Conservation (phyloP, 2,797 vertebrate genomes). For the Rhincodon typus region DNA sequence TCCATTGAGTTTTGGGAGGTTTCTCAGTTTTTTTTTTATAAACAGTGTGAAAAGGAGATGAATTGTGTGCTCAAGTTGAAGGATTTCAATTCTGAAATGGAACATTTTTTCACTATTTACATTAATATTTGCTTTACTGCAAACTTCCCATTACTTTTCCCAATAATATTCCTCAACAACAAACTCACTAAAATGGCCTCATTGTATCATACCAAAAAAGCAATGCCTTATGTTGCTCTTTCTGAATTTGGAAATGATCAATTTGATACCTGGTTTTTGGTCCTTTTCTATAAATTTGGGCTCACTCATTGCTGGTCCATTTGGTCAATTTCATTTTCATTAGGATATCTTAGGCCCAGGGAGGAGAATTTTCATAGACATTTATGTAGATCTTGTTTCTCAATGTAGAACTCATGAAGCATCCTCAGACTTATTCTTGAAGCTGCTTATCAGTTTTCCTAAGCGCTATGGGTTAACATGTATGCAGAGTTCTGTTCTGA, state of each 20-base stretch:
- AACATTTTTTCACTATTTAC: background rate
- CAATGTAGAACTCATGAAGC: background rate
- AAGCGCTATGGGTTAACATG: background rate
- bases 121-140: background rate
- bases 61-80: background rate
- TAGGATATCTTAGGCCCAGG: background rate
- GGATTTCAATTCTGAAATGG: background rate
- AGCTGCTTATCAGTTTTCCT: background rate
- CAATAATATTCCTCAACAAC: background rate
- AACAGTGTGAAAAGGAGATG: background rate
- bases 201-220: background rate
- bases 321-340: background rate
- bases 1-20: background rate
- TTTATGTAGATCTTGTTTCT: background rate
- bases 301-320: background rate
- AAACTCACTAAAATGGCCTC: background rate
- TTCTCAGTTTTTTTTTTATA: background rate
- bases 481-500: background rate
- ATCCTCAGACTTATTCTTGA: background rate
- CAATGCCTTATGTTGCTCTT: too few relatives aligned
- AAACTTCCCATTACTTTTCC: background rate
- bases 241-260: background rate
- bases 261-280: background rate
- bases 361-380: background rate
- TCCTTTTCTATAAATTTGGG: background rate